Evolutionary conservation across 2,888 invertebrate genomes (phyloP).

Genomic region (Hypena proboscidalis): DNA sequence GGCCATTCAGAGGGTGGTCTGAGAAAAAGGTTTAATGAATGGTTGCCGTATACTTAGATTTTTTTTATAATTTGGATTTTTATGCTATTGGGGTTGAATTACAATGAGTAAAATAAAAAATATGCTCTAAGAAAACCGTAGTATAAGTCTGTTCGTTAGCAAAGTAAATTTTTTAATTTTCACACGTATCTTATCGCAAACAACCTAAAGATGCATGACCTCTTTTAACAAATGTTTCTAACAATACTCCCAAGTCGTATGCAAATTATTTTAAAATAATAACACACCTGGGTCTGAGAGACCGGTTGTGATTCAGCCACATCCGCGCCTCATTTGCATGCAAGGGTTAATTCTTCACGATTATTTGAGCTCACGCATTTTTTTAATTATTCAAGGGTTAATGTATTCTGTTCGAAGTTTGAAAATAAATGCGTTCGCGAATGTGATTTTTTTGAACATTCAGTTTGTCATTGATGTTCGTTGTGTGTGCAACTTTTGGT

Average conservation of each 20-base stretch:
- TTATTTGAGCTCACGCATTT: constrained; percentile 82
- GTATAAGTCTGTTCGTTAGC: no score
- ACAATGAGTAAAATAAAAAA: no score
- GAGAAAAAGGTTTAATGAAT: neutral
- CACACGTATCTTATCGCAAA: constrained; percentile 11
- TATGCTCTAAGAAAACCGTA: no score
- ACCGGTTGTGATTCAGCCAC: constrained; percentile 72
- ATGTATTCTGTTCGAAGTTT: constrained; percentile 72
- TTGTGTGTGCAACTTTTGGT: constrained; percentile 56
- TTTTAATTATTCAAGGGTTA: constrained; percentile 85
- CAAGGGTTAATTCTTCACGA: constrained; percentile 82
- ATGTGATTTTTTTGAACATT: constrained; percentile 62
- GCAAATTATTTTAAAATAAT: constrained; percentile 63
- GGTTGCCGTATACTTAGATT: no score
- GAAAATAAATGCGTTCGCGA: constrained; percentile 64
- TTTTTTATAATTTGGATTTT: no score
- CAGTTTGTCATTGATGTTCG: constrained; percentile 70
- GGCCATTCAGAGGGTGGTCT: constrained; percentile 1
- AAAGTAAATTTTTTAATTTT: no score
- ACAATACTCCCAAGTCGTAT: constrained; percentile 45
- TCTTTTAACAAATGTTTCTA: constrained; percentile 32
- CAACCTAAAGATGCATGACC: constrained; percentile 29
- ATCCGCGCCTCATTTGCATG: constrained; percentile 76
- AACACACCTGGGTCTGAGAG: constrained; percentile 69
- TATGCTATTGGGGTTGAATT: no score